Evolutionary conservation across 2,797 vertebrate species (phyloP).

Genomic region (Leptatherina wallacei): DNA sequence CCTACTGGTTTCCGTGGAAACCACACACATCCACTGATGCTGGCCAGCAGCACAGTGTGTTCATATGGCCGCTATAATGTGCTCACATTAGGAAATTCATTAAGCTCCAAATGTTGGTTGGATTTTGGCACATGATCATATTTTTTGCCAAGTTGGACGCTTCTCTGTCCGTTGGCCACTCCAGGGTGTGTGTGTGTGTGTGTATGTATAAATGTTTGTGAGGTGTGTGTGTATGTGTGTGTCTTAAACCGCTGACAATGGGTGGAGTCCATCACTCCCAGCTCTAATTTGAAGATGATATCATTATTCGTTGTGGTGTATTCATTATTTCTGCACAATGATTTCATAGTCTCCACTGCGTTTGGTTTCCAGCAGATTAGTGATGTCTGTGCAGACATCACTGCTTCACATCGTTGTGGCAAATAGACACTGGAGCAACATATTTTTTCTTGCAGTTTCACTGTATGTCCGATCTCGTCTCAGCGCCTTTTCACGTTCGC

Average conservation of each 20-base stretch:
- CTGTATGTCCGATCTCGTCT: background rate
- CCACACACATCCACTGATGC: conserved; percentile 50
- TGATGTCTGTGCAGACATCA: conserved; percentile 12
- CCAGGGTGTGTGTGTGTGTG: conserved; percentile 6
- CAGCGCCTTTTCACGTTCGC: background rate
- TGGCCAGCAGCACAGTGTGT: conserved; percentile 47
- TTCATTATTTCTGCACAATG: conserved; percentile 35
- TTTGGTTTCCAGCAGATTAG: conserved; percentile 24
- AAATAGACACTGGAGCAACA: background rate
- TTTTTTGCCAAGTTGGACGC: conserved; percentile 18
- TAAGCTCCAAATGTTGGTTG: conserved; percentile 33
- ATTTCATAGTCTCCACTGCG: background rate
- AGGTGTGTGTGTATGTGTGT: conserved; percentile 17
- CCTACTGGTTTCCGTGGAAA: conserved; percentile 64
- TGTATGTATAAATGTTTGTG: too few relatives aligned
- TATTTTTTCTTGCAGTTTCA: background rate
- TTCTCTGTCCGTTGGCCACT: background rate
- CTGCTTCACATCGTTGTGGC: background rate
- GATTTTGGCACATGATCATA: conserved; percentile 20
- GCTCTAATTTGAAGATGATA: conserved; percentile 40
- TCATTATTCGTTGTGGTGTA: conserved; percentile 25
- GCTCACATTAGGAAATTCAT: conserved; percentile 44
- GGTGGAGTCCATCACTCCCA: conserved; percentile 29
- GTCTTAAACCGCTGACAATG: conserved; percentile 1
- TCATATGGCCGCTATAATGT: conserved; percentile 40